A percentile compares a stretch with the other conserved stretches of the same genome.
These are phyloP conservation scores for Drosophila bifasciata DNA, from an alignment of 1,140 invertebrate genomes.

Conservation along the genomic window DNA sequence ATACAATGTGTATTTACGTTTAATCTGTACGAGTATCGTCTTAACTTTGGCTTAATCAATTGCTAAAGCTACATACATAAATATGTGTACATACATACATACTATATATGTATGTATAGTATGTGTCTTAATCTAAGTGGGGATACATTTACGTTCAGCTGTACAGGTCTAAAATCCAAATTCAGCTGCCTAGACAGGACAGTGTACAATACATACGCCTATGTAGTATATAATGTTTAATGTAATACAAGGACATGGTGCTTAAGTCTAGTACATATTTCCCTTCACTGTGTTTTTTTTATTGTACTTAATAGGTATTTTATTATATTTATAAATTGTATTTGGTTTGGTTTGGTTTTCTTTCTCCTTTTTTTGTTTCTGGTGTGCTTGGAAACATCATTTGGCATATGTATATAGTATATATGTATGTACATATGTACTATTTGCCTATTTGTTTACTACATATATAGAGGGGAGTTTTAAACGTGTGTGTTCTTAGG, in stretches of 20 bases:
- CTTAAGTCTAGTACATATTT: neutral
- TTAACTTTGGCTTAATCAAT: conserved; percentile 32
- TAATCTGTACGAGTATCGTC: conserved; percentile 25
- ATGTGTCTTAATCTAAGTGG: conserved; percentile 16
- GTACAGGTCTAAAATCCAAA: conserved; percentile 32
- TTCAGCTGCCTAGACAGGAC: conserved; percentile 2
- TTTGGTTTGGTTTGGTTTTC: neutral
- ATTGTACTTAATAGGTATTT: conserved; percentile 74
- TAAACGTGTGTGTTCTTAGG: conserved; percentile 41
- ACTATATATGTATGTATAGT: too few relatives aligned
- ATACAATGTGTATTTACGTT: conserved; percentile 17
- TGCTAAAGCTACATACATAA: conserved; percentile 37
- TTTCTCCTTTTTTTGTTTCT: conserved; percentile 1
- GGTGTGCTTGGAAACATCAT: conserved; percentile 41
- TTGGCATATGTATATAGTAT: too few relatives aligned
- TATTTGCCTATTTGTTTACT: neutral
- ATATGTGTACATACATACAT: conserved; percentile 27
- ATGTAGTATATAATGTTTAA: conserved; percentile 5
- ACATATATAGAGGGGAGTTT: conserved; percentile 11
- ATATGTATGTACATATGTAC: neutral
- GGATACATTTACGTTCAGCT: conserved; percentile 21
- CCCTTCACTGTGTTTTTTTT: conserved; percentile 18
- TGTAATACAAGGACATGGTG: too few relatives aligned
- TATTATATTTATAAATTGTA: conserved; percentile 15
- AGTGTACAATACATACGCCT: conserved; percentile 1